Percentiles rank a stretch among this genome's conserved stretches.
Evolutionary conservation across 2,113 vertebrate species (phyloP).

Genomic region (Corythaeola cristata): DNA sequence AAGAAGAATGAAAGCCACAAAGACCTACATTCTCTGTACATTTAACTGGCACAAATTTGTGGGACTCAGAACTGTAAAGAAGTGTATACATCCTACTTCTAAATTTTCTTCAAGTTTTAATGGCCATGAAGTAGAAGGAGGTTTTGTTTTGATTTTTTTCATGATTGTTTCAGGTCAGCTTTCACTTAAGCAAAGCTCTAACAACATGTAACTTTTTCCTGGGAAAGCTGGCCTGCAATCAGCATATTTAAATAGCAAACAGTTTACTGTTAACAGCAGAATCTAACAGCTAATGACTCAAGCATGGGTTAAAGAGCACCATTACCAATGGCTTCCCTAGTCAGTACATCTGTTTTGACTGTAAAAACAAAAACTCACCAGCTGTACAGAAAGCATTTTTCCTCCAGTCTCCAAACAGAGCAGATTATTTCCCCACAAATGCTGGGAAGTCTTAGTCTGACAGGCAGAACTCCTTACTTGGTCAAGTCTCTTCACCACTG

Average conservation of each 20-base stretch:
- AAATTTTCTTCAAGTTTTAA: not conserved
- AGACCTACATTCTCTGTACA: not conserved
- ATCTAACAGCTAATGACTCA: not conserved
- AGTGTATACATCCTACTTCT: not conserved
- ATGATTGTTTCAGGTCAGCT: not conserved
- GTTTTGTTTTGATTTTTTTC: not conserved
- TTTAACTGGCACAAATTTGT: not conserved
- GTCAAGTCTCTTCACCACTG: not conserved
- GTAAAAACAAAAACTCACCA: conserved; percentile 27
- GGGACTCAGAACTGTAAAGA: not conserved
- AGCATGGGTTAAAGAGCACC: not conserved
- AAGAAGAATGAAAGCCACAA: not conserved
- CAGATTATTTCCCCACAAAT: not conserved
- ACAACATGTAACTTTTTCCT: not conserved
- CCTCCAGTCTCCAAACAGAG: not conserved
- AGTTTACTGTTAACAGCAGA: not conserved
- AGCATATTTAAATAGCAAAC: not conserved
- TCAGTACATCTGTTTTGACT: not conserved
- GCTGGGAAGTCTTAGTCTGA: not conserved
- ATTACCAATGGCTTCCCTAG: not conserved
- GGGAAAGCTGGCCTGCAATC: not conserved
- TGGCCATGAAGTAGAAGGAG: not conserved
- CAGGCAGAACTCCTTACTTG: not conserved
- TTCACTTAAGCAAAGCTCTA: not conserved
- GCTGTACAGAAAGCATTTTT: conserved; percentile 53